Evolutionary conservation across 1,140 invertebrate species (phyloP), one percentile per base, ranked within the genome.

Genomic region (Cardiocondyla obscurior): DNA sequence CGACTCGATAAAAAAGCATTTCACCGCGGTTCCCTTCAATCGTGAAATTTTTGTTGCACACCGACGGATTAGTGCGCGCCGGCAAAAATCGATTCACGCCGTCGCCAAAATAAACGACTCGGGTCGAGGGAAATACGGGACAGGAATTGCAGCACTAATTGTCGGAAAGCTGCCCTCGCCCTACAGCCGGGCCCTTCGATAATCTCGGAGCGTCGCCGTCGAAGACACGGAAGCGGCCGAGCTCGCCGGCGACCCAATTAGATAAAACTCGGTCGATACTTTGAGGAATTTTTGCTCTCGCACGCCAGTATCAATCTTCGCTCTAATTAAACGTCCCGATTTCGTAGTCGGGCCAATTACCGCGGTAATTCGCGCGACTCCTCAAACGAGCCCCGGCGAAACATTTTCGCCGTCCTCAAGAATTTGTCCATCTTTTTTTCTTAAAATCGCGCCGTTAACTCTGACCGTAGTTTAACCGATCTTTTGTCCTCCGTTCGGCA

Each of bases 171-270:
- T 76, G 28, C 36, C 74, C 22, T 42, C n/a, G 42, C 30, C 4
- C 42, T 28, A 51, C 64, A 19, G 51, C 60, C 49, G 36, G 44
- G 0, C 14, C 33, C 62, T 55, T 30, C 74, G 62, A 55, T 67
- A 69, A 79, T 67, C 64, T 69, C 44, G 60, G 74, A 22, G 22
- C 62, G 4, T 79, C 46, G 64, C 62, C 42, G 8, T 6, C 57
- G n/a, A 65, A n/a, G 33, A 67, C 67, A 67, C 16, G 44, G 33
- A 49, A 25, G 30, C n/a, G n/a, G 25, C 12, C 30, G 19, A 77
- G 67, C 74, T 77, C 67, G 58, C 67, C 33, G 7, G 25, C 74
- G 74, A 79, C 62, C 74, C 69, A 79, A 79, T 79, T 67, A 67
- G 62, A 79, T 79, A 79, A 79, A 55, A 53, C 74, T 55, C 22